A percentile compares a stretch with the other conserved stretches of the same genome.
phyloP scores from a whole-genome alignment of 2,113 vertebrate species.

The Pollachius pollachius region DNA sequence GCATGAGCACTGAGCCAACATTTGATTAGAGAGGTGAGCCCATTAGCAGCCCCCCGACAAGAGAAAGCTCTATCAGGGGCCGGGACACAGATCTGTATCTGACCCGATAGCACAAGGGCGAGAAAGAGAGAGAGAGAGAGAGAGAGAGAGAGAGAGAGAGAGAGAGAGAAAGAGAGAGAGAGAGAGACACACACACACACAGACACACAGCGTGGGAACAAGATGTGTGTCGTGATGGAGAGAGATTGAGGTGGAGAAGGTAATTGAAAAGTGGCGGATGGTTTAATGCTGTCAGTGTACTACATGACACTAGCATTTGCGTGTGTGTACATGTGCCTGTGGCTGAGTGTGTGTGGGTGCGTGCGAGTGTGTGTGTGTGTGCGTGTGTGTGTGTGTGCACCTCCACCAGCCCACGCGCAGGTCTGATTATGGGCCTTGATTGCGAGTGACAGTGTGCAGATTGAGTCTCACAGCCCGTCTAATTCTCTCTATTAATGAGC shows the following conservation, averaged over 20 bases:
- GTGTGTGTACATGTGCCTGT: neutral
- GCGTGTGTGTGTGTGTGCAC: constrained; percentile 8
- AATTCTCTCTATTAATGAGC: constrained; percentile 83
- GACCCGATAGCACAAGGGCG: constrained; percentile 62
- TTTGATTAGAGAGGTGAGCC: constrained; percentile 51
- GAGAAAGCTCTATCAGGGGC: constrained; percentile 29
- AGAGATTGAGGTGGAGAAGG: constrained; percentile 6
- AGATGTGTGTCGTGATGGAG: neutral
- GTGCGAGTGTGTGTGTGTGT: constrained; percentile 6
- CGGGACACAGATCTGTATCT: constrained; percentile 52
- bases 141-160: constrained; percentile 44
- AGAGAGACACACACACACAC: too few relatives aligned
- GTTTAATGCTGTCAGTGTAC: constrained; percentile 28
- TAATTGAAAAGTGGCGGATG: constrained; percentile 56
- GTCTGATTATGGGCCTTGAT: constrained; percentile 75
- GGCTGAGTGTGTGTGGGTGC: neutral
- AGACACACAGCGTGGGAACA: constrained; percentile 14
- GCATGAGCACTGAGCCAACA: constrained; percentile 34
- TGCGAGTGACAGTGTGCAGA: constrained; percentile 77
- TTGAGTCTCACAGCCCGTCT: constrained; percentile 77
- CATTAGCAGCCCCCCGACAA: constrained; percentile 44
- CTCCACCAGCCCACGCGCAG: constrained; percentile 50
- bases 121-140: constrained; percentile 25
- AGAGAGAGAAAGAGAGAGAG: constrained; percentile 9
- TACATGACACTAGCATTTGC: constrained; percentile 4